A percentile compares a stretch with the other conserved stretches of the same genome.
phyloP scores from a whole-genome alignment of 2,888 invertebrate genomes.

The Athalia circularis region DNA sequence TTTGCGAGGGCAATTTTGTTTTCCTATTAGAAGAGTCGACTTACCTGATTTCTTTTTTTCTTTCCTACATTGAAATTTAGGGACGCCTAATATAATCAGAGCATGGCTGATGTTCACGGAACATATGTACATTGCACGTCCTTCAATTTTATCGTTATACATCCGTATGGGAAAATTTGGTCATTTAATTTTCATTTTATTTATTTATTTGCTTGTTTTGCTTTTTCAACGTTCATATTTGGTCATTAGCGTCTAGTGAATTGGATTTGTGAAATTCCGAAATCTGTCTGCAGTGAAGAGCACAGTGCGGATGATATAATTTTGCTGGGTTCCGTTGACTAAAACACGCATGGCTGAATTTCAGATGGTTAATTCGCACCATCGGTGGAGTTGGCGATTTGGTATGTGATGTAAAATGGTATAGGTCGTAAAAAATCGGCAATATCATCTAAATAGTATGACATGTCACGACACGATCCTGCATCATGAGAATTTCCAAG shows the following conservation, averaged over 20 bases:
- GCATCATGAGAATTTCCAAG: conserved; percentile 32
- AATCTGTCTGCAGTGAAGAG: background rate
- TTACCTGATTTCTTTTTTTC: no score
- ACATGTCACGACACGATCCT: conserved; percentile 28
- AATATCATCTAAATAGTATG: conserved; percentile 21
- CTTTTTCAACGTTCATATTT: conserved; percentile 5
- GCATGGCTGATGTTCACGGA: no score
- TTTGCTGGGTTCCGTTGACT: conserved; percentile 7
- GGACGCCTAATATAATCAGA: no score
- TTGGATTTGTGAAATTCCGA: conserved; percentile 9
- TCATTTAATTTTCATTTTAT: background rate
- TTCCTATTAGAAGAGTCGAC: no score
- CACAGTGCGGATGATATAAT: conserved; percentile 1
- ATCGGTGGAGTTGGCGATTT: background rate
- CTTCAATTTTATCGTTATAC: no score
- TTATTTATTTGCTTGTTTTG: background rate
- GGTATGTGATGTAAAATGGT: conserved; percentile 14
- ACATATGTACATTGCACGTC: no score
- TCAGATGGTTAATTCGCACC: background rate
- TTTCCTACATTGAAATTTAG: no score
- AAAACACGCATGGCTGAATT: background rate
- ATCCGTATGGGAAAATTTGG: no score
- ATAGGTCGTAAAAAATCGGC: conserved; percentile 24
- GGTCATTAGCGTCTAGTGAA: conserved; percentile 23
- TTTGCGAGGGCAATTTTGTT: no score